Evolutionary conservation across 1,140 invertebrate genomes (phyloP).

Genomic region (Ooceraea biroi): DNA sequence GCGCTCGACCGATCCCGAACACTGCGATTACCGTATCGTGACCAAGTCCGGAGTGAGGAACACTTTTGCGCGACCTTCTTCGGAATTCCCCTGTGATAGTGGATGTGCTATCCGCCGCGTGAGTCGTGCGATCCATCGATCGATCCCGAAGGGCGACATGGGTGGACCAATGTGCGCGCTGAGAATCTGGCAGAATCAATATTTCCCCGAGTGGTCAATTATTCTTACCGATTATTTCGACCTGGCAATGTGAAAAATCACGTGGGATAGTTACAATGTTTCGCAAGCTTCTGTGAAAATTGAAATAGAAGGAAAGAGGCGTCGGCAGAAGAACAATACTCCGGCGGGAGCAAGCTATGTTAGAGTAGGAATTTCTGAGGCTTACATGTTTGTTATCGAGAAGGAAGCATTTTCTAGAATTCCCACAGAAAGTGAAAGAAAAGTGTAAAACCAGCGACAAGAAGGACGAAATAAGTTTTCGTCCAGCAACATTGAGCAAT

Average conservation of each 20-base stretch:
- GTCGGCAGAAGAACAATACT: too few relatives aligned
- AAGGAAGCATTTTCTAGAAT: too few relatives aligned
- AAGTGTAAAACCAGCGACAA: not conserved
- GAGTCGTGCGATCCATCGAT: not conserved
- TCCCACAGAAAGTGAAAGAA: too few relatives aligned
- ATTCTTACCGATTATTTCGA: not conserved
- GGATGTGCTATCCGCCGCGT: not conserved
- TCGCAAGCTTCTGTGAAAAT: too few relatives aligned
- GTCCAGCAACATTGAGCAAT: too few relatives aligned
- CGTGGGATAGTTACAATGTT: too few relatives aligned
- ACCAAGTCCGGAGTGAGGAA: not conserved
- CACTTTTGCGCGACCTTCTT: slow-evolving; percentile 16
- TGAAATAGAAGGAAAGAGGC: too few relatives aligned
- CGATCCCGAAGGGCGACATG: not conserved
- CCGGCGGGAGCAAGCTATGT: too few relatives aligned
- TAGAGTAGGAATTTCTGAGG: too few relatives aligned
- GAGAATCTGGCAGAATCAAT: not conserved
- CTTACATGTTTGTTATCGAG: too few relatives aligned
- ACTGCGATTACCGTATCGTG: not conserved
- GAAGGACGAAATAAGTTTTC: not conserved
- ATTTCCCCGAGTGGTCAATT: not conserved
- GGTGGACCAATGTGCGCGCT: not conserved
- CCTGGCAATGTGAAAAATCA: too few relatives aligned
- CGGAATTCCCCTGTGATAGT: slow-evolving; percentile 22
- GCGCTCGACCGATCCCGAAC: not conserved